A percentile compares a stretch with the other conserved stretches of the same genome.
Conservation (phyloP, 2,797 vertebrate species). For the Lutjanus argentimaculatus region DNA sequence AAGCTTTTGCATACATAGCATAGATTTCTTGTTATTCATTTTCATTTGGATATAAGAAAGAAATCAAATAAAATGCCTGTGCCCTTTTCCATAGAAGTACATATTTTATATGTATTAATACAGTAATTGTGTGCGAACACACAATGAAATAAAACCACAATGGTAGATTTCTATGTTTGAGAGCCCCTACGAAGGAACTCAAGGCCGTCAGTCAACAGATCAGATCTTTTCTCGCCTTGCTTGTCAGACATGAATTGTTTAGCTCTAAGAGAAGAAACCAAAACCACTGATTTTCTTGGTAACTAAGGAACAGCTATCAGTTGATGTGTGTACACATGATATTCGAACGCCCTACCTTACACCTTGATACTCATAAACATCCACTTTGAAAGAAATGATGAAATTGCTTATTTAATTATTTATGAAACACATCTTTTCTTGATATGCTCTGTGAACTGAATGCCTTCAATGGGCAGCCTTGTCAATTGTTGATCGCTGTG, state of each 20-base stretch:
- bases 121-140: constrained; percentile 5
- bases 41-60: neutral
- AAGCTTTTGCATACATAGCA: neutral
- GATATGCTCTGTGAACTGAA: constrained; percentile 45
- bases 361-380: constrained; percentile 68
- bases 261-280: constrained; percentile 18
- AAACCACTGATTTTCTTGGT: constrained; percentile 28
- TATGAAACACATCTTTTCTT: constrained; percentile 63
- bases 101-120: neutral
- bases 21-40: neutral
- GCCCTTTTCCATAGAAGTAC: neutral
- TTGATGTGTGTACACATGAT: constrained; percentile 41
- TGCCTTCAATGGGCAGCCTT: constrained; percentile 64
- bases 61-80: neutral
- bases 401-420: constrained; percentile 68
- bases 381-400: constrained; percentile 61
- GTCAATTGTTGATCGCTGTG: constrained; percentile 68
- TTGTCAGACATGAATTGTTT: constrained; percentile 55
- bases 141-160: constrained; percentile 38
- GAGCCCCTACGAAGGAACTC: constrained; percentile 34
- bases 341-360: constrained; percentile 38
- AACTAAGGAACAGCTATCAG: constrained; percentile 49
- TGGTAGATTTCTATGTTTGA: constrained; percentile 13
- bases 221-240: constrained; percentile 35
- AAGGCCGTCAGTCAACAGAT: constrained; percentile 53